Evolutionary conservation across 1,140 invertebrate species (phyloP).

Genomic region (Papilio xuthus): DNA sequence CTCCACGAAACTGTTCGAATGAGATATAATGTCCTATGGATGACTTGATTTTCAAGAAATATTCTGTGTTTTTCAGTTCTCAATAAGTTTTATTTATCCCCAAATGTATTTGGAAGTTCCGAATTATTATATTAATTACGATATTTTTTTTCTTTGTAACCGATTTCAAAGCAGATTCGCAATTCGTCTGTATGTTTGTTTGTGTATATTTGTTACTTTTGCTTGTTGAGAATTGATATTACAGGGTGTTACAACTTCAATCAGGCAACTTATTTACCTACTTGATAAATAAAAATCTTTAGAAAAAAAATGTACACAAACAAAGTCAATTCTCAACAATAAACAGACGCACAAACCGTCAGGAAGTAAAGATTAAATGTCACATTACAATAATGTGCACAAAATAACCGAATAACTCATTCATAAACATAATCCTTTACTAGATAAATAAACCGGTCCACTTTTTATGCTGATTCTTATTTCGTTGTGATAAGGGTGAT

Average conservation of each 20-base stretch:
- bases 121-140: too few relatives aligned
- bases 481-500: not conserved
- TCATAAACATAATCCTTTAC: slow-evolving; percentile 29
- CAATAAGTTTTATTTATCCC: not conserved
- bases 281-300: not conserved
- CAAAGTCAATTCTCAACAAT: slow-evolving; percentile 22
- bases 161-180: too few relatives aligned
- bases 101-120: too few relatives aligned
- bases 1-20: slow-evolving; percentile 42
- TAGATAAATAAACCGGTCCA: not conserved
- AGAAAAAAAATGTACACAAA: not conserved
- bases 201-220: not conserved
- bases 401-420: slow-evolving; percentile 27
- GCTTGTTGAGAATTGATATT: not conserved
- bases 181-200: too few relatives aligned
- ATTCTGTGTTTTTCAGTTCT: not conserved
- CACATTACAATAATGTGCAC: slow-evolving; percentile 8
- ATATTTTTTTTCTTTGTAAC: too few relatives aligned
- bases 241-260: not conserved
- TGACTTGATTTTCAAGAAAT: not conserved
- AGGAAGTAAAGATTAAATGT: slow-evolving; percentile 26
- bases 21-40: not conserved
- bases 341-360: slow-evolving; percentile 7
- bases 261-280: not conserved
- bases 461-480: not conserved